Evolutionary conservation across 2,888 invertebrate species (phyloP).

Genomic region (Dryobota labecula): DNA sequence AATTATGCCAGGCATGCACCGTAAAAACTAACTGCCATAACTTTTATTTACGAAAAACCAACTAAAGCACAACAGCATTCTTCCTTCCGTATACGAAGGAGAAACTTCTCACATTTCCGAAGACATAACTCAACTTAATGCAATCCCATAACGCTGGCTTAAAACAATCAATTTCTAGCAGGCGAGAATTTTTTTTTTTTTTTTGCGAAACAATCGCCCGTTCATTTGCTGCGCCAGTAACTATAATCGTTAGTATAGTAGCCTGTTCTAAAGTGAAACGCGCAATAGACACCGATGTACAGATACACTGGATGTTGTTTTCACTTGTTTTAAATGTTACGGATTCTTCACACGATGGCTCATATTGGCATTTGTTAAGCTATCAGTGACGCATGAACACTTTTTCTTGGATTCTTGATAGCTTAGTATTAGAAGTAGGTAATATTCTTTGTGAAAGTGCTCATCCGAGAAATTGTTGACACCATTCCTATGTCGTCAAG

Average conservation of each 20-base stretch:
- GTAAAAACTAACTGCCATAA: slow-evolving; percentile 38
- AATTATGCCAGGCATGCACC: slow-evolving; percentile 24
- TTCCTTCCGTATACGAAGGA: slow-evolving; percentile 14
- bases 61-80: slow-evolving; percentile 14
- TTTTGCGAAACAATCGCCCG: slow-evolving; percentile 58
- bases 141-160: slow-evolving; percentile 48
- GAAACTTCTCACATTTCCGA: slow-evolving; percentile 53
- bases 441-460: neutral
- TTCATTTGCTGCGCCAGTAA: slow-evolving; percentile 62
- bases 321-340: neutral
- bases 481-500: neutral
- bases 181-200: slow-evolving; percentile 59
- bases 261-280: slow-evolving; percentile 31
- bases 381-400: neutral
- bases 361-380: neutral
- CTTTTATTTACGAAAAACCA: slow-evolving; percentile 9
- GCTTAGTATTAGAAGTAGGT: neutral
- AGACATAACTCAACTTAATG: slow-evolving; percentile 51
- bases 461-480: neutral
- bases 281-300: slow-evolving; percentile 46
- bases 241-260: slow-evolving; percentile 66
- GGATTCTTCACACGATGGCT: neutral
- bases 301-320: slow-evolving; percentile 38
- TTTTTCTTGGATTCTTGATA: neutral
- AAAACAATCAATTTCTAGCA: slow-evolving; percentile 57